A percentile compares a stretch with the other conserved stretches of the same genome.
These are phyloP conservation scores for Brachylomia viminalis DNA, from an alignment of 2,888 invertebrate species.

Conservation along the genomic window DNA sequence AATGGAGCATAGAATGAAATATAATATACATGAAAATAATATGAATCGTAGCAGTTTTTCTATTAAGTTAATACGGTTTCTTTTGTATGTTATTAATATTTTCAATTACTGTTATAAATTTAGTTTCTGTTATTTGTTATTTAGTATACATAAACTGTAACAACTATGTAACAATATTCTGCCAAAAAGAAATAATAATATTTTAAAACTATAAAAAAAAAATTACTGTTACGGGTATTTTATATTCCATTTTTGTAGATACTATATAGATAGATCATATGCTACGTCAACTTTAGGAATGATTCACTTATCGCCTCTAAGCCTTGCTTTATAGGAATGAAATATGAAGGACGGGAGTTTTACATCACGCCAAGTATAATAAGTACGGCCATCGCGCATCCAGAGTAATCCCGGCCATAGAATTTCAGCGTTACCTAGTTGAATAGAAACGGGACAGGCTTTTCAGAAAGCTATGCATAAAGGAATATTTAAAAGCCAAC, in stretches of 20 bases:
- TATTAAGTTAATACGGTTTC: neutral
- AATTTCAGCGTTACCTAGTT: conserved; percentile 53
- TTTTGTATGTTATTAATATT: conserved; percentile 19
- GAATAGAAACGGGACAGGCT: conserved; percentile 60
- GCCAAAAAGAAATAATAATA: too few relatives aligned
- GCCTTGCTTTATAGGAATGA: conserved; percentile 10
- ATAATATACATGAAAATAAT: conserved; percentile 36
- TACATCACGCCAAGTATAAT: conserved; percentile 39
- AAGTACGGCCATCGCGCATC: conserved; percentile 39
- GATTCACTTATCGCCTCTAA: conserved; percentile 10
- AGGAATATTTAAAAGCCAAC: conserved; percentile 55
- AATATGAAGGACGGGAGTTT: conserved; percentile 10
- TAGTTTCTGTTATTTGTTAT: too few relatives aligned
- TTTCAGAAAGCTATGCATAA: conserved; percentile 49
- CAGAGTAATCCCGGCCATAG: conserved; percentile 48
- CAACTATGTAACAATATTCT: too few relatives aligned
- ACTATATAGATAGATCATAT: too few relatives aligned
- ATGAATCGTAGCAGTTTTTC: conserved; percentile 29
- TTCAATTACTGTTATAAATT: conserved; percentile 26
- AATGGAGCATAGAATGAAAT: conserved; percentile 46
- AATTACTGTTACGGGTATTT: conserved; percentile 13
- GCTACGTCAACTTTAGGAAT: neutral
- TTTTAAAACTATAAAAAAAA: too few relatives aligned
- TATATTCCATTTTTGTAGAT: neutral
- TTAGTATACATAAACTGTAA: too few relatives aligned